A percentile compares a stretch with the other conserved stretches of the same genome.
Conservation (phyloP, 2,797 vertebrate genomes). For the Halcyon badia region DNA sequence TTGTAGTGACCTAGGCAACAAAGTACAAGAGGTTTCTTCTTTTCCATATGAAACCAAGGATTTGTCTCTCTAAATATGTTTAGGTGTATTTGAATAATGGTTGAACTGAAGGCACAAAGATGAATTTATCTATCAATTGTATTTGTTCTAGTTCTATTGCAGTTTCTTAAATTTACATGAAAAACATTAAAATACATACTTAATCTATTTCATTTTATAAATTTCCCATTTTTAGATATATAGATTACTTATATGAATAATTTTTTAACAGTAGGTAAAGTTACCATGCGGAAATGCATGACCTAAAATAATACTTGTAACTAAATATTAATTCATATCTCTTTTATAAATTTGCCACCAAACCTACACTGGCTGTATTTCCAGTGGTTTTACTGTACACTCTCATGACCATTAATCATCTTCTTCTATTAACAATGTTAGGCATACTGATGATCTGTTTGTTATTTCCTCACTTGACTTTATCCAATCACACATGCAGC, state of each 20-base stretch:
- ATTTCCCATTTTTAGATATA: background rate
- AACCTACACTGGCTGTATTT: background rate
- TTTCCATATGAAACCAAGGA: background rate
- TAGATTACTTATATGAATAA: background rate
- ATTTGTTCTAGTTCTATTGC: background rate
- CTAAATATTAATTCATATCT: background rate
- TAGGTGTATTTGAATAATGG: background rate
- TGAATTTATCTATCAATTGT: background rate
- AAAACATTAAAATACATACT: background rate
- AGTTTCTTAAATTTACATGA: background rate
- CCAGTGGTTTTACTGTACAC: background rate
- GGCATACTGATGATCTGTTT: background rate
- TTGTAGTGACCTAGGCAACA: background rate
- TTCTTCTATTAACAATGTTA: background rate
- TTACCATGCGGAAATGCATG: background rate
- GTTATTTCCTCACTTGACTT: fast-evolving
- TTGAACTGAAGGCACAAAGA: background rate
- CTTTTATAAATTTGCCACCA: background rate
- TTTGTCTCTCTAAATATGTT: background rate
- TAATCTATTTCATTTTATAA: background rate
- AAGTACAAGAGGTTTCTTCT: background rate
- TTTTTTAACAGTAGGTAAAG: background rate
- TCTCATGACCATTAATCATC: background rate
- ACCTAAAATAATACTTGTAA: background rate
- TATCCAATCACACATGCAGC: background rate